A percentile compares a stretch with the other conserved stretches of the same genome.
Conservation (phyloP, 2,113 vertebrate species). For the Eclectus roratus region DNA sequence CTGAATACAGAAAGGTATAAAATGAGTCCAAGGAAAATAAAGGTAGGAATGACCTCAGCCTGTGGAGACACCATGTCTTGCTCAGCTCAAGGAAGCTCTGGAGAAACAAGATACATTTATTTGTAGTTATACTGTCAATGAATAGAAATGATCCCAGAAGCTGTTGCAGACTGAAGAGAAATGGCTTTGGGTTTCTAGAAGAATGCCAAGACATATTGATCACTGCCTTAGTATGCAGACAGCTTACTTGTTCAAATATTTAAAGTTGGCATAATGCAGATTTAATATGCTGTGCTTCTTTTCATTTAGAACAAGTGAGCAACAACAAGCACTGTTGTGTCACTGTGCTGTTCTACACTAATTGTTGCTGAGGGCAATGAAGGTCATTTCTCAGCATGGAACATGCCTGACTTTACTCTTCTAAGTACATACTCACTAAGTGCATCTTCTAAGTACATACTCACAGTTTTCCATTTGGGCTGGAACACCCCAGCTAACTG, state of each 20-base stretch:
- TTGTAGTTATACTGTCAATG: background rate
- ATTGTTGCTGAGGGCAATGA: background rate
- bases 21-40: slow-evolving; percentile 52
- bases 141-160: background rate
- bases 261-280: background rate
- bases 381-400: background rate
- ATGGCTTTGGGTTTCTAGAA: background rate
- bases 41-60: slow-evolving; percentile 52
- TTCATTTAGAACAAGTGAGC: background rate
- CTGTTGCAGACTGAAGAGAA: background rate
- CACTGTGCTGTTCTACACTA: background rate
- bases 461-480: background rate
- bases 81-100: background rate
- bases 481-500: background rate
- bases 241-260: background rate
- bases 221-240: background rate
- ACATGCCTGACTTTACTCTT: background rate
- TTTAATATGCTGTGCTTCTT: background rate
- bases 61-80: slow-evolving; percentile 29
- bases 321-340: background rate
- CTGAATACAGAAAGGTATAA: background rate
- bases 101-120: background rate
- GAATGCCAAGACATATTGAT: background rate
- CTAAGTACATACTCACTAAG: background rate
- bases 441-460: background rate